Conservation (phyloP, 2,113 vertebrate genomes). For the Apteryx owenii region DNA sequence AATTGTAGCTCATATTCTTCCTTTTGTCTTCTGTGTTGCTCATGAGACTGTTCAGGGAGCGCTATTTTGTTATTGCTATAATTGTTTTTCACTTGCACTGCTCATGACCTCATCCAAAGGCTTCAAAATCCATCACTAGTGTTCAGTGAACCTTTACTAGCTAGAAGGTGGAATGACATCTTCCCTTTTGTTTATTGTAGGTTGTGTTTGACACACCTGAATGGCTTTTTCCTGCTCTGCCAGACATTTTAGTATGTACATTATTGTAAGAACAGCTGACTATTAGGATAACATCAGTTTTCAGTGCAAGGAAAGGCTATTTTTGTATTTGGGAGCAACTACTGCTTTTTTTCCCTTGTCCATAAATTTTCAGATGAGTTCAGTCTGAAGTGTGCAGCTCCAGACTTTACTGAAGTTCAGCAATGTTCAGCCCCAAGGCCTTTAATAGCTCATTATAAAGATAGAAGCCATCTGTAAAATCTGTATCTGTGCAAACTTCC, state of each 20-base stretch:
- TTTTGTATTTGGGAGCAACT: background rate
- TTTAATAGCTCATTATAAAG: constrained; percentile 17
- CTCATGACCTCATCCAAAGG: background rate
- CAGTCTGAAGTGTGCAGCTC: background rate
- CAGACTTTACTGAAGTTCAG: background rate
- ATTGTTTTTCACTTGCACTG: background rate
- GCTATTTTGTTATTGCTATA: background rate
- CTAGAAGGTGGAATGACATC: background rate
- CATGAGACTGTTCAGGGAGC: background rate
- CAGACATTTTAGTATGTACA: background rate
- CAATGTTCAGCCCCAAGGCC: background rate
- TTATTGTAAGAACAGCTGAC: background rate
- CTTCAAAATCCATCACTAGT: background rate
- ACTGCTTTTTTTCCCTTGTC: background rate
- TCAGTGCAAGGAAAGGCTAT: background rate
- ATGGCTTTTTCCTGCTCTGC: background rate
- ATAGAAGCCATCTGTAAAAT: constrained; percentile 47
- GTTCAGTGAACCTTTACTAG: background rate
- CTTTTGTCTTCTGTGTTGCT: background rate
- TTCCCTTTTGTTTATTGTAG: background rate
- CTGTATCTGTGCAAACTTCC: constrained; percentile 35
- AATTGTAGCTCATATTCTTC: background rate
- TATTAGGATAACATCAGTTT: background rate
- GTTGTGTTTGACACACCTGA: background rate
- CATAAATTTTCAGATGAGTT: background rate